Percentiles rank a stretch among this genome's conserved stretches.
These are phyloP conservation scores for Tetrax tetrax DNA, from an alignment of 2,113 vertebrate species.

Conservation along the genomic window DNA sequence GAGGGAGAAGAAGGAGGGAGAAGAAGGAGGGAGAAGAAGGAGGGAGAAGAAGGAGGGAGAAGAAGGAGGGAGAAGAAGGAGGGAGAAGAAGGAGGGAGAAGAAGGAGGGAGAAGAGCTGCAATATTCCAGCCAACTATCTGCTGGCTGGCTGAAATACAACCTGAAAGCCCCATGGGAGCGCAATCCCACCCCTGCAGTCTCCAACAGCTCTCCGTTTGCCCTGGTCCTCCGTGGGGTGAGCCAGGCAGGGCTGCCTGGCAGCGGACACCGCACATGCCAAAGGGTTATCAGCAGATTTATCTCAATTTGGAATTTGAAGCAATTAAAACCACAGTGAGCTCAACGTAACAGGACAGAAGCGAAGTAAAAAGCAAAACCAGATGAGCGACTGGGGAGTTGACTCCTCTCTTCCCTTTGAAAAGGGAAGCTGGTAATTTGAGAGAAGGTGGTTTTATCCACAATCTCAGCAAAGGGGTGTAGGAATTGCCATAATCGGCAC, in stretches of 20 bases:
- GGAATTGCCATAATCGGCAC: background rate
- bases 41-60: no score
- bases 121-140: background rate
- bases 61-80: no score
- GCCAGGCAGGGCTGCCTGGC: background rate
- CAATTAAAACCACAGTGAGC: background rate
- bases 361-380: conserved; percentile 42
- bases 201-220: background rate
- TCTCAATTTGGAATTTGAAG: conserved; percentile 17
- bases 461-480: background rate
- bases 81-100: no score
- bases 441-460: background rate
- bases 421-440: background rate
- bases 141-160: background rate
- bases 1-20: background rate
- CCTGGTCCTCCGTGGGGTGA: background rate
- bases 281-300: conserved; percentile 25
- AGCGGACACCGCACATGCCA: accelerated
- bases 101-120: background rate
- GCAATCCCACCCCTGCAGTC: background rate
- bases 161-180: background rate
- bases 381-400: background rate
- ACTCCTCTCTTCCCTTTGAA: conserved; percentile 1
- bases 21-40: no score
- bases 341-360: conserved; percentile 17